These are phyloP conservation scores for Cyrtorhinus lividipennis DNA, from an alignment of 1,140 invertebrate genomes.

Conservation along the genomic window DNA sequence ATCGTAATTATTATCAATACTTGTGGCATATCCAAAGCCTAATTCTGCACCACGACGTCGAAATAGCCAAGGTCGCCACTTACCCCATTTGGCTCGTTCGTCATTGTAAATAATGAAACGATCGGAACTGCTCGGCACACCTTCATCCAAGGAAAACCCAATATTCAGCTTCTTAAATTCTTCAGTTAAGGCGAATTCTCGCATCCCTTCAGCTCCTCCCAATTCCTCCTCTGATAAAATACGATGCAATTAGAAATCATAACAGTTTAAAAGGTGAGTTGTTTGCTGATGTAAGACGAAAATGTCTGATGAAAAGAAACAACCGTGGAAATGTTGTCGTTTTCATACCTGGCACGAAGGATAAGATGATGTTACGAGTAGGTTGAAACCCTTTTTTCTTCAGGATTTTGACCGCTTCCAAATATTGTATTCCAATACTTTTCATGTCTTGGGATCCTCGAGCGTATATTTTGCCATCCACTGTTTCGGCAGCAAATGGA, in stretches of 20 bases:
- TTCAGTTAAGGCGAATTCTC: constrained; percentile 54
- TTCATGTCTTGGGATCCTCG: constrained; percentile 72
- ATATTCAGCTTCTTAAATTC: constrained; percentile 73
- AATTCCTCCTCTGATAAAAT: constrained; percentile 69
- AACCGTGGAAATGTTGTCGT: no score
- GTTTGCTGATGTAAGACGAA: no score
- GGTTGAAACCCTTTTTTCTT: constrained; percentile 39
- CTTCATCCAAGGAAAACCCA: constrained; percentile 82
- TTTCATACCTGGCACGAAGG: constrained; percentile 73
- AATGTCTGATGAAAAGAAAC: no score
- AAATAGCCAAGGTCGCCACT: constrained; percentile 25
- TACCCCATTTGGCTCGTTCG: constrained; percentile 55
- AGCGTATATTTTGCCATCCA: constrained; percentile 63
- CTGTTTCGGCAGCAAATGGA: constrained; percentile 60
- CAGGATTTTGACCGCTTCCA: constrained; percentile 58
- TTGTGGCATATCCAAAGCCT: background rate
- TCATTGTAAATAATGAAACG: constrained; percentile 58
- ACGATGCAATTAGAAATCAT: no score
- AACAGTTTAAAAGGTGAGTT: no score
- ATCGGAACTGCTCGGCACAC: constrained; percentile 50
- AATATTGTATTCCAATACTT: constrained; percentile 58
- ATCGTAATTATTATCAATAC: background rate
- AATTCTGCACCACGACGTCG: no score
- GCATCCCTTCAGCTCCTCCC: constrained; percentile 71
- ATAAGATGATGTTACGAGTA: constrained; percentile 53